phyloP scores from a whole-genome alignment of 2,888 invertebrate genomes.

The Fragum whitleyi region DNA sequence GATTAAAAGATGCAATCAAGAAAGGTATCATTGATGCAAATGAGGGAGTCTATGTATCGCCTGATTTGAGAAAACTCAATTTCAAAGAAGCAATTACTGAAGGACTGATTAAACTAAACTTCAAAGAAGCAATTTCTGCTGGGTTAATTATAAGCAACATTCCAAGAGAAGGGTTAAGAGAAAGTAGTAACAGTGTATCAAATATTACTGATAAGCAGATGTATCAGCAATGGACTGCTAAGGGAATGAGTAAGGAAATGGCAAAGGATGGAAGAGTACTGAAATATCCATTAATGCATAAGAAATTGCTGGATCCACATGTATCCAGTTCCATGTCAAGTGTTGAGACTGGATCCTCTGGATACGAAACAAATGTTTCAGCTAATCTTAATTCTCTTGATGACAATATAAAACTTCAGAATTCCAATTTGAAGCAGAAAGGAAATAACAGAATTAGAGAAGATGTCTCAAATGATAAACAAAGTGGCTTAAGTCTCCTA shows the following conservation, averaged over 20 bases:
- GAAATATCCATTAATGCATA: conserved; percentile 22
- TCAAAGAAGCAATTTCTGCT: conserved; percentile 78
- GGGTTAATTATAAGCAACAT: conserved; percentile 79
- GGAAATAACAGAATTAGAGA: neutral
- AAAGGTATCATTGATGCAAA: conserved; percentile 83
- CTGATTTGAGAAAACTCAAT: conserved; percentile 69
- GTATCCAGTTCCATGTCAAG: conserved; percentile 58
- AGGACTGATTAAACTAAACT: conserved; percentile 71
- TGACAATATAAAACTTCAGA: conserved; percentile 29
- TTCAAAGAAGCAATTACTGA: conserved; percentile 78
- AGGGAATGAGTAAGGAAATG: conserved; percentile 30
- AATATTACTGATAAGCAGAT: conserved; percentile 33
- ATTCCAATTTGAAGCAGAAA: neutral
- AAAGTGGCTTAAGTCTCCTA: neutral
- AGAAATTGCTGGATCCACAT: conserved; percentile 37
- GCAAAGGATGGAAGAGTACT: conserved; percentile 33
- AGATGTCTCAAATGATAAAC: neutral
- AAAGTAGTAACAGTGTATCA: conserved; percentile 66
- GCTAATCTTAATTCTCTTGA: conserved; percentile 45
- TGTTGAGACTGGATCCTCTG: conserved; percentile 65
- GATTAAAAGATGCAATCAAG: conserved; percentile 89
- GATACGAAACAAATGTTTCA: conserved; percentile 64
- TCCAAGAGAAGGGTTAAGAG: conserved; percentile 77
- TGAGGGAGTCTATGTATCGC: conserved; percentile 74
- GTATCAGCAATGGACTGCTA: conserved; percentile 42